Conservation (phyloP, 2,797 vertebrate species). For the Sebastiscus albofasciatus region DNA sequence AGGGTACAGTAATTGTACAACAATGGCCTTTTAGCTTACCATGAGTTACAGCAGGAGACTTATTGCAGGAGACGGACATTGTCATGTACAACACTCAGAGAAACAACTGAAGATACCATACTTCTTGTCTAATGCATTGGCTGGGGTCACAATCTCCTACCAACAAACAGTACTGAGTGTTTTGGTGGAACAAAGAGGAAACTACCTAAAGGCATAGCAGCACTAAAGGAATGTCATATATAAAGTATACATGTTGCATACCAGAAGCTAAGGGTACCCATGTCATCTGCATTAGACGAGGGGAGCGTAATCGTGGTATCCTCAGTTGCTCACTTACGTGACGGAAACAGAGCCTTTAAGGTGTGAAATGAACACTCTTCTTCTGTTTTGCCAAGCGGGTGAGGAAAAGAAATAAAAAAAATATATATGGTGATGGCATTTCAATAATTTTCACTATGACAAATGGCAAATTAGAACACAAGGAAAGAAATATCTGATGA, state of each 20-base stretch:
- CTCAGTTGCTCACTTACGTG: constrained; percentile 99
- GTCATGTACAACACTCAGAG: constrained; percentile 92
- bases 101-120: constrained; percentile 99
- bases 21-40: constrained; percentile 90
- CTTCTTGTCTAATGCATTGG: constrained; percentile 88
- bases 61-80: constrained; percentile 87
- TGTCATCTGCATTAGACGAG: constrained; percentile 89
- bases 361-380: constrained; percentile 99
- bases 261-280: constrained; percentile 85
- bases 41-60: constrained; percentile 93
- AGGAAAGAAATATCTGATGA: constrained; percentile 74
- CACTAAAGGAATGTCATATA: constrained; percentile 57
- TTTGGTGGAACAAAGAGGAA: constrained; percentile 36
- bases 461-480: constrained; percentile 80
- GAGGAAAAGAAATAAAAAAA: constrained; percentile 92
- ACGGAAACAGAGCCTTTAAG: constrained; percentile 99
- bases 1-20: constrained; percentile 63
- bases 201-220: constrained; percentile 34
- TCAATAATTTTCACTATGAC: constrained; percentile 85
- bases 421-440: constrained; percentile 90
- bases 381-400: constrained; percentile 99
- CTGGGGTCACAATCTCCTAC: constrained; percentile 58
- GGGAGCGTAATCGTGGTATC: constrained; percentile 89
- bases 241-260: constrained; percentile 67
- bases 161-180: constrained; percentile 41